phyloP scores from a whole-genome alignment of 92 coral and sea anemone genomes.

The Porites evermanni region DNA sequence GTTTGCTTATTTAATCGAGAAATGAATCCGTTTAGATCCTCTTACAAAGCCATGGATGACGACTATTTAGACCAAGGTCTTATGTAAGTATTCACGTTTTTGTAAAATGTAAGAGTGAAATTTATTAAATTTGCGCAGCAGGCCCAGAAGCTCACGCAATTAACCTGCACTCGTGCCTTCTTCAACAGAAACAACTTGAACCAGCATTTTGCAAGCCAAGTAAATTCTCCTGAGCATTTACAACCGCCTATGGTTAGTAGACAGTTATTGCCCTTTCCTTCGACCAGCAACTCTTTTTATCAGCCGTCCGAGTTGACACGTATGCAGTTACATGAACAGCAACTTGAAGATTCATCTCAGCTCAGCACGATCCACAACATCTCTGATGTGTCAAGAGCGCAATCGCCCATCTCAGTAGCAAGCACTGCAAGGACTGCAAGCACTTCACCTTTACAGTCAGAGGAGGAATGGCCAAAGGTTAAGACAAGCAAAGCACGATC shows the following conservation, averaged over 20 bases:
- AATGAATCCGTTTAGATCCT: conserved; percentile 1
- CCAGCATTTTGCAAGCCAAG: background rate
- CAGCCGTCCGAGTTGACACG: conserved; percentile 5
- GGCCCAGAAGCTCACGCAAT: background rate
- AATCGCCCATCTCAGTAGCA: background rate
- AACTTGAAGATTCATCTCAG: conserved; percentile 2
- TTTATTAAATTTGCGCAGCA: background rate
- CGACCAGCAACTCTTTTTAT: conserved; percentile 10
- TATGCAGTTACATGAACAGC: conserved; percentile 2
- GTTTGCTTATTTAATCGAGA: background rate
- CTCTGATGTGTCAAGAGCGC: background rate
- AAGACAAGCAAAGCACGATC: conserved; percentile 11
- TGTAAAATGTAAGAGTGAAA: background rate
- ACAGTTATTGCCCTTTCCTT: conserved; percentile 11
- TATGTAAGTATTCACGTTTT: conserved; percentile 2
- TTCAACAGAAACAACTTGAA: background rate
- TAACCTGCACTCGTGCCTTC: background rate
- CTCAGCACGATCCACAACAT: background rate
- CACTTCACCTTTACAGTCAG: background rate
- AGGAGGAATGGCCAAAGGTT: conserved; percentile 1
- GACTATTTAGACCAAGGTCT: conserved; percentile 1
- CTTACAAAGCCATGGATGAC: conserved; percentile 15
- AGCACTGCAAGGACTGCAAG: background rate
- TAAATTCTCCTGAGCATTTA: background rate
- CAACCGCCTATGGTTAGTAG: background rate